Base-by-base conservation (phyloP, 2,113 vertebrate species). In the Struthidea cinerea region DNA sequence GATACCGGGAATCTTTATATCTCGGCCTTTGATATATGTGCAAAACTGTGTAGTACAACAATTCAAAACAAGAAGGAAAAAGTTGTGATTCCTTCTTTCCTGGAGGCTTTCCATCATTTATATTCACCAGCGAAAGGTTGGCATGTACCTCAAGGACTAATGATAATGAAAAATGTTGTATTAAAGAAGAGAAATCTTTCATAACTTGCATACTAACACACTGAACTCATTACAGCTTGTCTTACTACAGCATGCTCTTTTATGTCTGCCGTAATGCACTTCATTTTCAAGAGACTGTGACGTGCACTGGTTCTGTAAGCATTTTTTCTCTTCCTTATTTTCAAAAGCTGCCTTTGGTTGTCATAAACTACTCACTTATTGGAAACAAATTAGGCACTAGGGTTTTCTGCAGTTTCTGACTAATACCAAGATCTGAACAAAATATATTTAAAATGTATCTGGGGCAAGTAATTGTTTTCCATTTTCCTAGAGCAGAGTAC, bases 91-190 rank as follows among this genome's bases (percentile, higher is more conserved):
- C 86, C 70, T 85, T 87, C 42, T 76, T 80, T 95, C 78, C 67
- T 93, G 49, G 74, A 91, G 69, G 67, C 81, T 79, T 93, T 92
- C 77, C 59, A 71, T 96, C 88, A 95, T 97, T 94, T 94, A 88
- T 89, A 96, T 96, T 96, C 92, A 77, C n/a, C 55, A 92, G 55
- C 1, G 0, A 92, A 92, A 93, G 47, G 69, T 28, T 94, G 84
- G 67, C 52, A 30, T 90, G 63, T 59, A 94, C 92, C 94, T 96
- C 88, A 95, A 96, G 94, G 97, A 96, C 87, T 97, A 95, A 97
- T 96, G 95, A 94, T 96, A 97, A 96, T 96, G 95, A 96, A 95
- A 96, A 92, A 95, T 94, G 78, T 81, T 95, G 81, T 84, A 73
- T 94, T 96, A 91, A 95, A 95, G 93, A 89, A 77, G 14, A 95